Evolutionary conservation across 2,888 invertebrate genomes (phyloP), one percentile per base, ranked within the genome.

Genomic region (Coelopa pilipes): DNA sequence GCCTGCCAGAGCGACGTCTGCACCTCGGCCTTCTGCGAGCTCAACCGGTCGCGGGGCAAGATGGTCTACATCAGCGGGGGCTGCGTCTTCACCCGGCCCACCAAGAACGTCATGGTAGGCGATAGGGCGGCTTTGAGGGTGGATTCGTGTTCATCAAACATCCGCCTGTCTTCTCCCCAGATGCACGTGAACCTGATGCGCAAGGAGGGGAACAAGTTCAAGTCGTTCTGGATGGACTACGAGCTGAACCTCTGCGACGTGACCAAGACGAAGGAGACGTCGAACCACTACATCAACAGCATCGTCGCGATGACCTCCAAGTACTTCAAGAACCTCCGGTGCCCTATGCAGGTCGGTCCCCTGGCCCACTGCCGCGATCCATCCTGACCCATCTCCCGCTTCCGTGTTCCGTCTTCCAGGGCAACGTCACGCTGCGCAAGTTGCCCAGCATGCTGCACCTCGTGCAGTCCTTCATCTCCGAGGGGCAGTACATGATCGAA

Each of bases 241-340:
- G 34, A 62, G 19, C 24, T 15, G 15, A 62, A 62, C 24, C 34
- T 62, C 24, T 62, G 60, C 34, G 34, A 62, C 24, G 12, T 62
- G 1, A 34, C 24, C 1, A 34, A 1, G 19, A 12, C 15, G 15
- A 62, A 24, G 34, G 24, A 34, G 15, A 24, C 60, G 2, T 13
- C 13, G 11, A 21, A 62, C 15, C 24, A 24, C 34, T 62, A 21
- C 24, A 10, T 24, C 15, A 24, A 62, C 34, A 12, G 60, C 24
- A 24, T 62, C 15, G 12, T 62, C 15, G 11, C 12, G 11, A 34
- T 34, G 34, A 34, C 15, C 34, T 21, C 24, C 21, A 62, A 21
- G 24, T 62, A 62, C 60, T 62, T 62, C 15, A 21, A 1, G 7
- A 21, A 15, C 34, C 1, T 62, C 4, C 21, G 1, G 24, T 62